These are phyloP conservation scores for Hirundichthys speculiger DNA, from an alignment of 2,113 vertebrate species.

Conservation along the genomic window DNA sequence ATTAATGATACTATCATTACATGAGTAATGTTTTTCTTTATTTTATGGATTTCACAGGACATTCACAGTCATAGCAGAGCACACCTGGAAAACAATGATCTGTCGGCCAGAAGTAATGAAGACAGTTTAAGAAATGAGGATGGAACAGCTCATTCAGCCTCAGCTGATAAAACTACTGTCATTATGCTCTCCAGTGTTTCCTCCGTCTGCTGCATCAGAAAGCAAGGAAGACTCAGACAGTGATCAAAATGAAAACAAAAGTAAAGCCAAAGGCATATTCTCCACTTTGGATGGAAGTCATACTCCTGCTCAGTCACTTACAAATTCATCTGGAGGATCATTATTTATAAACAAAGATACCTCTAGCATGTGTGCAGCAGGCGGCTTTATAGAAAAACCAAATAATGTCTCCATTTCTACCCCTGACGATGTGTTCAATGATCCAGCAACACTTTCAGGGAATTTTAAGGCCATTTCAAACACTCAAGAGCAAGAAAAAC, in stretches of 20 bases:
- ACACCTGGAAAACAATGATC: too few relatives aligned
- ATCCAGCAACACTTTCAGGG: not conserved
- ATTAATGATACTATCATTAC: not conserved
- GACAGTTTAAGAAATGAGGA: constrained; percentile 7
- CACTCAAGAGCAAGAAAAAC: constrained; percentile 1
- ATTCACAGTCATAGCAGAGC: not conserved
- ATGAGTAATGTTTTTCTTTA: not conserved
- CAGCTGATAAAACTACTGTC: not conserved
- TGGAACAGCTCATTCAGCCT: not conserved
- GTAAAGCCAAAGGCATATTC: not conserved
- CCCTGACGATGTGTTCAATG: not conserved
- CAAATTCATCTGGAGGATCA: too few relatives aligned
- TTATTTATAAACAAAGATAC: not conserved
- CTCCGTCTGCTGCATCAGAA: not conserved
- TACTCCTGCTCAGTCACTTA: not conserved
- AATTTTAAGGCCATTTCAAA: not conserved
- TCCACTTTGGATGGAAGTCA: not conserved
- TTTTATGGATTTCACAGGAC: constrained; percentile 11
- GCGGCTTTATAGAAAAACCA: not conserved
- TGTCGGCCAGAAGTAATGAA: too few relatives aligned
- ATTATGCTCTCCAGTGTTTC: too few relatives aligned
- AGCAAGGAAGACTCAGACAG: not conserved
- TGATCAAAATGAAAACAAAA: constrained; percentile 8
- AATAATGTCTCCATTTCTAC: not conserved
- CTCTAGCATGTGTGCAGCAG: not conserved